Conservation (phyloP, 2,888 invertebrate genomes). For the Polyommatus iphigenia region DNA sequence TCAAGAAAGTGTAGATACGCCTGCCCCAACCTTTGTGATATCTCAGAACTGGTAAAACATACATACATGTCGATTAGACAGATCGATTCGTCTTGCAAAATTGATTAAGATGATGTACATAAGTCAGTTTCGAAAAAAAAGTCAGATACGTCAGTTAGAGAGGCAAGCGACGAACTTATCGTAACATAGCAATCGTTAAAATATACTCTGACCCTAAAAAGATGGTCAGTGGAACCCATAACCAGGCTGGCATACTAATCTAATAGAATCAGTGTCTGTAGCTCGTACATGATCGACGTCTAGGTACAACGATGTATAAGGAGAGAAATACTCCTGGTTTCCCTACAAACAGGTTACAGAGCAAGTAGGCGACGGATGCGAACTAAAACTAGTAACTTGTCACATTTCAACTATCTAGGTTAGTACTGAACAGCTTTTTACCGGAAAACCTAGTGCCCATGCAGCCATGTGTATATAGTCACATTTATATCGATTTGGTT, state of each 20-base stretch:
- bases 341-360: conserved; percentile 23
- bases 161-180: too few relatives aligned
- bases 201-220: background rate
- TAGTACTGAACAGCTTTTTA: conserved; percentile 21
- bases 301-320: background rate
- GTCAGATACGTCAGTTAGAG: too few relatives aligned
- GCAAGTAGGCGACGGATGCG: conserved; percentile 30
- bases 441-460: conserved; percentile 22
- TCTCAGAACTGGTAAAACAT: too few relatives aligned
- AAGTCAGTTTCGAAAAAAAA: too few relatives aligned
- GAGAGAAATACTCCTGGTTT: conserved; percentile 26
- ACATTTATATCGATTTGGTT: background rate
- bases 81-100: too few relatives aligned
- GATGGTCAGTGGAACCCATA: background rate
- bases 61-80: too few relatives aligned
- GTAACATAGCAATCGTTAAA: too few relatives aligned
- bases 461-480: background rate
- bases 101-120: too few relatives aligned
- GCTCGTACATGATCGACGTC: background rate
- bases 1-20: too few relatives aligned
- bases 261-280: background rate
- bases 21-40: too few relatives aligned
- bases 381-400: conserved; percentile 24
- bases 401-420: conserved; percentile 19
- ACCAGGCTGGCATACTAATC: background rate